Percentiles rank a stretch among this genome's conserved stretches.
Evolutionary conservation across 2,888 invertebrate species (phyloP).

Genomic region (Xanthorhoe spadicearia): DNA sequence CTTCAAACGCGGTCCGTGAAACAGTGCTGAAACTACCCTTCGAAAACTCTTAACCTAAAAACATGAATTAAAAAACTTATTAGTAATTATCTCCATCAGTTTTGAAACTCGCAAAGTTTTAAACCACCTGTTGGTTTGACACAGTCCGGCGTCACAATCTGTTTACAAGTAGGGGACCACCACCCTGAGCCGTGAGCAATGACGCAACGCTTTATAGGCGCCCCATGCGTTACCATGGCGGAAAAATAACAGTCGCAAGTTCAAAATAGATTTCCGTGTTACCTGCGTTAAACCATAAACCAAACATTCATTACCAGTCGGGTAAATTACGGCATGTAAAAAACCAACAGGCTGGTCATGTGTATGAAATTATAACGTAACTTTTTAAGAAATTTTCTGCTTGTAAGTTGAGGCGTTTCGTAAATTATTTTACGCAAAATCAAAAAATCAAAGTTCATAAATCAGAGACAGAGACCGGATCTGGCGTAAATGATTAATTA

Average conservation of each 20-base stretch:
- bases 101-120: constrained; percentile 32
- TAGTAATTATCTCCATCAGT: constrained; percentile 4
- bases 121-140: constrained; percentile 80
- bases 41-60: constrained; percentile 42
- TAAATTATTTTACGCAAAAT: constrained; percentile 54
- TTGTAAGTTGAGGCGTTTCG: too few species aligned
- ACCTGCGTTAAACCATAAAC: constrained; percentile 57
- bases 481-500: constrained; percentile 32
- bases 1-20: constrained; percentile 60
- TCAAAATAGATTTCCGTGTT: constrained; percentile 80
- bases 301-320: constrained; percentile 60
- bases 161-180: constrained; percentile 76
- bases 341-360: constrained; percentile 44
- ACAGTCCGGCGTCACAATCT: constrained; percentile 78
- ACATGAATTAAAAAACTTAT: constrained; percentile 10
- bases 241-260: constrained; percentile 75
- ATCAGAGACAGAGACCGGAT: constrained; percentile 11
- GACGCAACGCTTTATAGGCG: constrained; percentile 80
- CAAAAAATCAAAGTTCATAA: constrained; percentile 48
- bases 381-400: too few species aligned
- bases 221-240: constrained; percentile 76
- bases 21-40: constrained; percentile 47
- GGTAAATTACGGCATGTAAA: constrained; percentile 53
- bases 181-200: constrained; percentile 66
- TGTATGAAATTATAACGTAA: constrained; percentile 39